phyloP scores from a whole-genome alignment of 2,888 invertebrate species.

The Hololepta plana region DNA sequence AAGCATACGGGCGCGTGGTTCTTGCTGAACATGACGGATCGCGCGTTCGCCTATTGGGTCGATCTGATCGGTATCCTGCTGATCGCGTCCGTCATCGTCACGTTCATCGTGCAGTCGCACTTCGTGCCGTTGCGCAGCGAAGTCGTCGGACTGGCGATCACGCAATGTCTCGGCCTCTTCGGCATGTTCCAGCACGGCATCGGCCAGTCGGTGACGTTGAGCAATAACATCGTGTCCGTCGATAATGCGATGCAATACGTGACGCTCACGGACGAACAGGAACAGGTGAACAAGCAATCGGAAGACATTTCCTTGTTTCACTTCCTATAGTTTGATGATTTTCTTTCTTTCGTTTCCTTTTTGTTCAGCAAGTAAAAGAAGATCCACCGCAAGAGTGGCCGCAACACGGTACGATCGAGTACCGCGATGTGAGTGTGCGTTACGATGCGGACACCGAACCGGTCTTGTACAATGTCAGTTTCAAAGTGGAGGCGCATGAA shows the following conservation, averaged over 20 bases:
- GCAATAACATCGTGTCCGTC: too few species aligned
- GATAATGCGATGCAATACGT: too few species aligned
- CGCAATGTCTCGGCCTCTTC: constrained; percentile 31
- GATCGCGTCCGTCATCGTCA: constrained; percentile 43
- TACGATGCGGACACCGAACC: constrained; percentile 43
- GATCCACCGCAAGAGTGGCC: constrained; percentile 44
- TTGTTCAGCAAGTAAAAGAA: constrained; percentile 14
- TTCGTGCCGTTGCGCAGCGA: too few species aligned
- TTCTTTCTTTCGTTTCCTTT: too few species aligned
- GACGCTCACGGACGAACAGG: too few species aligned
- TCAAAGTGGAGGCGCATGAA: constrained; percentile 30
- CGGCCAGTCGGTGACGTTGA: too few species aligned
- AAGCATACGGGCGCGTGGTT: constrained; percentile 54
- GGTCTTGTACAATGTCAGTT: constrained; percentile 39
- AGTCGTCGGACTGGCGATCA: constrained; percentile 34
- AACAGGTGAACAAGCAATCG: too few species aligned
- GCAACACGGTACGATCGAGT: constrained; percentile 36
- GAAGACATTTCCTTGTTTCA: too few species aligned
- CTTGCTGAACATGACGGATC: constrained; percentile 38
- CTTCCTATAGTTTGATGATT: too few species aligned
- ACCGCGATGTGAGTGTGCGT: constrained; percentile 37
- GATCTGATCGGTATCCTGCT: constrained; percentile 52
- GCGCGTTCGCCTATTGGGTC: constrained; percentile 57
- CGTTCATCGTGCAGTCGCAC: constrained; percentile 46
- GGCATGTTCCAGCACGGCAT: constrained; percentile 44